Evolutionary conservation across 2,888 invertebrate species (phyloP), one percentile per base, ranked within the genome.

Genomic region (Chrysolina americana): DNA sequence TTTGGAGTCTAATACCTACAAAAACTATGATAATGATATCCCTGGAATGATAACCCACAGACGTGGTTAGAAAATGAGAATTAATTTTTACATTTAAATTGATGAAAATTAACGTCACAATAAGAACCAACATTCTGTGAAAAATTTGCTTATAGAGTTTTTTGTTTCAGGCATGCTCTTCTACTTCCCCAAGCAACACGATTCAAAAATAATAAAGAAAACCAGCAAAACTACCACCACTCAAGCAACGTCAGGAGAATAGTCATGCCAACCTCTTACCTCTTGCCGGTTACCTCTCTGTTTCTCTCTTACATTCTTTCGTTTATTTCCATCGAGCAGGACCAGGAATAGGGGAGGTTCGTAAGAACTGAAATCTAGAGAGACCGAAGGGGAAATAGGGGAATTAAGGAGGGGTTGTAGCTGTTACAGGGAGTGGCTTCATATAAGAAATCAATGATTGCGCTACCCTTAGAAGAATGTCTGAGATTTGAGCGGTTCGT

Each of bases 361-460:
- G 69, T 78, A 78, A 78, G 78, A 77, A 78, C 76, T 76, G 77
- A 76, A 76, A 77, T 73, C 78, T 75, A 76, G 73, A 65, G 75
- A 73, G 78, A 68, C 74, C 70, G 75, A 62, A 75, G 77, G 79
- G 77, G 81, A 76, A 76, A 81, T 72, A 76, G 76, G 78, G 78
- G 81, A 81, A 81, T 81, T 74, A 83, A 84, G 85, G 84, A 83
- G 84, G 83, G 83, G 82, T 81, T 78, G 80, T 78, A 81, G 78
- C 78, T 75, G 76, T 79, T 78, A 79, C 73, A 79, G 82, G 86
- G 86, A 84, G 86, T 86, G 86, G 86, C 85, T 81, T 85, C 82
- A 84, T 82, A 84, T 86, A 86, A 86, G 86, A 86, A 86, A 86
- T 86, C 86, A 85, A 86, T 86, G 86, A 86, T 85, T 83, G 82